phyloP scores from a whole-genome alignment of 2,888 invertebrate genomes.

The Pollenia amentaria region DNA sequence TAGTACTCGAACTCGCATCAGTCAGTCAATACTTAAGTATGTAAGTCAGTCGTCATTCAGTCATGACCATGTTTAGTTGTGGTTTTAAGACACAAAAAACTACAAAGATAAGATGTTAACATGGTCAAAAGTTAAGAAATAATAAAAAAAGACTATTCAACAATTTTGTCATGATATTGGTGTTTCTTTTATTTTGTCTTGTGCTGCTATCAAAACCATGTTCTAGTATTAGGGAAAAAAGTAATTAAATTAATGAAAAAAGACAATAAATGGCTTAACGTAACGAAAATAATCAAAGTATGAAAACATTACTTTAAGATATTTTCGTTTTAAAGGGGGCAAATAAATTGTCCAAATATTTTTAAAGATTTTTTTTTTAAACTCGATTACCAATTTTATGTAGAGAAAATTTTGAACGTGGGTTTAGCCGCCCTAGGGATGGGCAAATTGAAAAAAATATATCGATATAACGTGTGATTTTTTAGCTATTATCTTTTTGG shows the following conservation, averaged over 20 bases:
- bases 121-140: slow-evolving; percentile 53
- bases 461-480: no score
- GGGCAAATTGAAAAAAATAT: no score
- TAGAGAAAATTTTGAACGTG: no score
- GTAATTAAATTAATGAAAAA: slow-evolving; percentile 63
- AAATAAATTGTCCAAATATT: background rate
- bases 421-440: no score
- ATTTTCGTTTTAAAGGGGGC: slow-evolving; percentile 7
- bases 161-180: slow-evolving; percentile 67
- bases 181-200: slow-evolving; percentile 22
- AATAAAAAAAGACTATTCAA: slow-evolving; percentile 22
- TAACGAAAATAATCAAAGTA: slow-evolving; percentile 20
- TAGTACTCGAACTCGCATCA: slow-evolving; percentile 45
- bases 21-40: slow-evolving; percentile 53
- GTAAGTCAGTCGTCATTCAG: slow-evolving; percentile 65
- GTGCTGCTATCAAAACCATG: slow-evolving; percentile 41
- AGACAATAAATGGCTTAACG: slow-evolving; percentile 30
- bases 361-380: background rate
- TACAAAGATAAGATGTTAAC: slow-evolving; percentile 66
- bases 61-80: slow-evolving; percentile 71
- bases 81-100: slow-evolving; percentile 40
- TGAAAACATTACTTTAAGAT: background rate
- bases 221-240: slow-evolving; percentile 31
- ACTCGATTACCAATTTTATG: no score
- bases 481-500: no score